Conservation (phyloP, 2,888 invertebrate species). For the Thyatira batis region DNA sequence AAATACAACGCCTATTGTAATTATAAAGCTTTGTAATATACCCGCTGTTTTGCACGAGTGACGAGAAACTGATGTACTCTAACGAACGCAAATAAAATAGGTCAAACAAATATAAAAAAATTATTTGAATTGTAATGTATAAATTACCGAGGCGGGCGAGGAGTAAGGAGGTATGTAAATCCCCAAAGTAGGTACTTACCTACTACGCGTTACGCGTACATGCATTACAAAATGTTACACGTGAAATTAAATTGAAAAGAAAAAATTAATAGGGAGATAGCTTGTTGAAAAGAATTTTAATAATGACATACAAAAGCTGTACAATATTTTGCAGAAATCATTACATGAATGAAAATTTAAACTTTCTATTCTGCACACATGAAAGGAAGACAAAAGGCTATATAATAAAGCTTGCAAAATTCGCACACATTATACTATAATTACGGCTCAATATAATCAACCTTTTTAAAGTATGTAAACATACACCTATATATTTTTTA, state of each 20-base stretch:
- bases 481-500: no score
- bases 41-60: neutral
- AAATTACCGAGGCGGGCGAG: neutral
- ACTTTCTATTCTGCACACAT: neutral
- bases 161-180: neutral
- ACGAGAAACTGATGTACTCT: neutral
- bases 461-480: no score
- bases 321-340: no score
- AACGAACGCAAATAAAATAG: neutral
- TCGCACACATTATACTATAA: neutral
- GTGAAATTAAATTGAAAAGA: no score
- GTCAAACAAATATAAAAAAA: neutral
- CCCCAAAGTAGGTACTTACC: no score
- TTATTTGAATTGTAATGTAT: neutral
- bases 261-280: no score
- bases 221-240: no score
- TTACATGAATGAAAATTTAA: neutral
- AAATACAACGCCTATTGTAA: neutral
- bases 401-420: neutral
- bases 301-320: neutral
- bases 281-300: neutral
- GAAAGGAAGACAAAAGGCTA: neutral
- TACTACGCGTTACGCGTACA: no score
- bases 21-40: neutral
- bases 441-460: no score